These are phyloP conservation scores for Chloroceryle inda DNA, from an alignment of 2,797 vertebrate genomes.

Conservation along the genomic window DNA sequence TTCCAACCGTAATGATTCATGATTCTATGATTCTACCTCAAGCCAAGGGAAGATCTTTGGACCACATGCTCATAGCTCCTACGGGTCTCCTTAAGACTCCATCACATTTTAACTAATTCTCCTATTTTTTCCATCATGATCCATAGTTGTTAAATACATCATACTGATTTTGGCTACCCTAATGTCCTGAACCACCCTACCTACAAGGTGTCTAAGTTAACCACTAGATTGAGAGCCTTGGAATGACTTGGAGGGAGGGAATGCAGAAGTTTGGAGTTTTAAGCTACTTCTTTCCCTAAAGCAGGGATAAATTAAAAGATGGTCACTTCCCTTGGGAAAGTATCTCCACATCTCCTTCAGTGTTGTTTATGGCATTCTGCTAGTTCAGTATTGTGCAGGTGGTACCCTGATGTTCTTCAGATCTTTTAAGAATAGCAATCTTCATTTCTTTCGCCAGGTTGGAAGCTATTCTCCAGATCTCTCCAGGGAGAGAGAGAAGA, in stretches of 20 bases:
- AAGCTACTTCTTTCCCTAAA: not conserved
- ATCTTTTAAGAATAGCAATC: not conserved
- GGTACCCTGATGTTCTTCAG: not conserved
- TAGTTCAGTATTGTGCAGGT: not conserved
- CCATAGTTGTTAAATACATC: not conserved
- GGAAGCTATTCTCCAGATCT: not conserved
- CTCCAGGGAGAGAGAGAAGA: not conserved
- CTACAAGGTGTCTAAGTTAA: not conserved
- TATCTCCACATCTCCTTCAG: not conserved
- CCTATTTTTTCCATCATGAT: not conserved
- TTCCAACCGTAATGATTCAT: no score
- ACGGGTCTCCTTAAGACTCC: not conserved
- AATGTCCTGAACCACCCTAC: not conserved
- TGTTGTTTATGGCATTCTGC: not conserved
- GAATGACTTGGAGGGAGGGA: not conserved
- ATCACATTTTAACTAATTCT: not conserved
- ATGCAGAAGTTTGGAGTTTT: not conserved
- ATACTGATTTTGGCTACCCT: not conserved
- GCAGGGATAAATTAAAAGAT: not conserved
- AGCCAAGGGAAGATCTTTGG: not conserved
- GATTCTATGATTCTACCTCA: not conserved
- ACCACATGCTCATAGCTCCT: not conserved
- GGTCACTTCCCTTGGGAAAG: not conserved
- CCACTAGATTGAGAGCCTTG: not conserved
- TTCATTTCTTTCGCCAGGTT: not conserved